Evolutionary conservation across 1,140 invertebrate species (phyloP), one percentile per base, ranked within the genome.

Genomic region (Helicoverpa armigera): DNA sequence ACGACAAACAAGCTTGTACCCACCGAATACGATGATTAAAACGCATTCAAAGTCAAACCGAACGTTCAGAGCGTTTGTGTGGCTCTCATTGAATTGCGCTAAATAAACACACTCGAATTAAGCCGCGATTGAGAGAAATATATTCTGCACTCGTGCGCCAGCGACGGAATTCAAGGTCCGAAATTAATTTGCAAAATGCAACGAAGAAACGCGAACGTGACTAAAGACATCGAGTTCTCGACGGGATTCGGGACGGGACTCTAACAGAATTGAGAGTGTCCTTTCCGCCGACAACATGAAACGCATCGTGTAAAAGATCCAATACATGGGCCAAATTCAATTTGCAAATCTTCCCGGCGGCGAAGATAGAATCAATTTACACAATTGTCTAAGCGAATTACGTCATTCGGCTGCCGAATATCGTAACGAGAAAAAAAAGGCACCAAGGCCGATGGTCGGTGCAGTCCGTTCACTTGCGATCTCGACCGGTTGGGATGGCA

Each of bases 401-500:
- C 90, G 90, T 93, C 91, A 93, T 83, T 77, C 82, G 78, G 73
- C 75, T 80, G 82, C 83, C 87, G 85, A 90, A 92, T 90, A 88
- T 89, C 82, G 86, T 87, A 82, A 86, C 83, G 82, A 86, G 87
- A 89, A 89, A 93, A 88, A 86, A 89, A 89, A 87, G 81, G 81
- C 85, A 83, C 14, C 90, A 90, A 93, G 92, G 92, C 84, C 81
- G 85, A 54, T 56, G 50, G 70, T 69, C 81, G 43, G 78, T 91
- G 90, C 91, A 91, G 87, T 86, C 91, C 90, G 91, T 90, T 93
- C 92, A 92, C 92, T 93, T 92, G 86, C 92, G 90, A 88, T 93
- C 90, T 92, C 91, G 88, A 81, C 83, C 81, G 83, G 75, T 76
- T 82, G 83, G 76, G 79, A 80, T 83, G 80, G 75, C 50, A 69